Evolutionary conservation across 2,888 invertebrate genomes (phyloP).

Genomic region (Alviniconcha strummeri): DNA sequence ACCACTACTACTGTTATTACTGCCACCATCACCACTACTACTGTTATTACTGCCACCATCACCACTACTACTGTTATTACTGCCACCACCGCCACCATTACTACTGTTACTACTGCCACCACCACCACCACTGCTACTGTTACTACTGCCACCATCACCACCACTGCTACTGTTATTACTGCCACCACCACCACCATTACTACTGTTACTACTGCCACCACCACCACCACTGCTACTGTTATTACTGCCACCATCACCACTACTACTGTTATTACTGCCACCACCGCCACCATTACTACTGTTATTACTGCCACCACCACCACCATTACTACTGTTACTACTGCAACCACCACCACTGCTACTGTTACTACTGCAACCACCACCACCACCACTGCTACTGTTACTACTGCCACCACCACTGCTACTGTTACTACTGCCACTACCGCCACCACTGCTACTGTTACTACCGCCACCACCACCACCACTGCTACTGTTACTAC

Average conservation of each 20-base stretch:
- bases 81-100: background rate
- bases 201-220: background rate
- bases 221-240: conserved; percentile 1
- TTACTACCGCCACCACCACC: background rate
- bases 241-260: conserved; percentile 16
- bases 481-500: conserved; percentile 21
- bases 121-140: conserved; percentile 4
- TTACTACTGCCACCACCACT: conserved; percentile 10
- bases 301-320: conserved; percentile 6
- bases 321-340: background rate
- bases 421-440: conserved; percentile 14
- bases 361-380: conserved; percentile 9
- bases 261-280: conserved; percentile 23
- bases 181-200: background rate
- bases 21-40: conserved; percentile 3
- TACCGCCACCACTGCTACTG: conserved; percentile 7
- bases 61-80: conserved; percentile 23
- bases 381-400: conserved; percentile 1
- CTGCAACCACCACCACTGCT: background rate
- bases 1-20: background rate
- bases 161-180: conserved; percentile 13
- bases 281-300: background rate
- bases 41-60: conserved; percentile 10
- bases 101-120: background rate
- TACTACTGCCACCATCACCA: conserved; percentile 6